Conservation (phyloP, 1,140 invertebrate species). For the Solen grandis region DNA sequence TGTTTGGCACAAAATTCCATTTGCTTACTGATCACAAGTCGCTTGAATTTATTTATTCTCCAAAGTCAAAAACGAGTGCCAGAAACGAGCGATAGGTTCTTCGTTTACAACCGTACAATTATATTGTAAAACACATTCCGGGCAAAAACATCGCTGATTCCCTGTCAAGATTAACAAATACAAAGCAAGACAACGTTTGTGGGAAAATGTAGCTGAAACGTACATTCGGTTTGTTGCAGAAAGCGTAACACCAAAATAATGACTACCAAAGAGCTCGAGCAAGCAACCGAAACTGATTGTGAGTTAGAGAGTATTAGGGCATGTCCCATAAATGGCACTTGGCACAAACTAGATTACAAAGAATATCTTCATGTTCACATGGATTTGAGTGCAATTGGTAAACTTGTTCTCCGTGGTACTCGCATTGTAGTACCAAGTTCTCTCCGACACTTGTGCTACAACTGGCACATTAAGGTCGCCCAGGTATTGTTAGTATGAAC, state of each 20-base stretch:
- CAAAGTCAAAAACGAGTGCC: constrained; percentile 49
- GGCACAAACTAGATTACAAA: constrained; percentile 10
- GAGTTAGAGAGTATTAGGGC: constrained; percentile 34
- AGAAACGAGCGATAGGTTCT: constrained; percentile 56
- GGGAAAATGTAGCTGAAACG: not conserved
- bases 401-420: constrained; percentile 55
- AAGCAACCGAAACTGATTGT: constrained; percentile 25
- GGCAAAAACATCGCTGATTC: constrained; percentile 27
- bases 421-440: constrained; percentile 20
- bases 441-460: constrained; percentile 25
- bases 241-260: constrained; percentile 22
- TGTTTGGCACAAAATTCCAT: constrained; percentile 70
- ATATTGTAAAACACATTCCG: constrained; percentile 25
- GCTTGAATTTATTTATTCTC: constrained; percentile 38
- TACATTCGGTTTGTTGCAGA: not conserved
- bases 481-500: constrained; percentile 56
- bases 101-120: constrained; percentile 30
- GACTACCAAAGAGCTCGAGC: constrained; percentile 39
- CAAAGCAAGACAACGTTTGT: not conserved
- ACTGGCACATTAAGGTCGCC: constrained; percentile 58
- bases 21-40: constrained; percentile 72
- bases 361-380: constrained; percentile 39
- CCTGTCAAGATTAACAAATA: constrained; percentile 2
- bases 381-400: constrained; percentile 56
- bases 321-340: constrained; percentile 1